Percentiles rank a stretch among this genome's conserved stretches.
phyloP scores from a whole-genome alignment of 2,797 vertebrate genomes.

The Takifugu rubripes region DNA sequence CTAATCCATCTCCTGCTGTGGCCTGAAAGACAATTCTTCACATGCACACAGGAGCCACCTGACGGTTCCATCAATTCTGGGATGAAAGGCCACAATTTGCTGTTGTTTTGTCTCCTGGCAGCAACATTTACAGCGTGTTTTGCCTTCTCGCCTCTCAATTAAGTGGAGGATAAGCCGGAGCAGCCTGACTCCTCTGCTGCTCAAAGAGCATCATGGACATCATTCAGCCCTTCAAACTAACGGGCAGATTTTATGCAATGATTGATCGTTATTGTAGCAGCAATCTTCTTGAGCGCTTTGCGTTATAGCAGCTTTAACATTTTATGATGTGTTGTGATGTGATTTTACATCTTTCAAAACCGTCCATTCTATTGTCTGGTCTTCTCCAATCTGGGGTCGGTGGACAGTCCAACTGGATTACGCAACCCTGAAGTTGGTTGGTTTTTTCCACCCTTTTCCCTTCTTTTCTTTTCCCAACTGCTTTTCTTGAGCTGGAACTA shows the following conservation, averaged over 20 bases:
- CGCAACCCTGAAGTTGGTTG: slow-evolving; percentile 14
- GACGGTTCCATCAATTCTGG: not conserved
- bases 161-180: slow-evolving; percentile 7
- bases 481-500: slow-evolving; percentile 39
- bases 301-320: too few species aligned
- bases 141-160: slow-evolving; percentile 1
- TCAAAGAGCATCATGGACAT: too few species aligned
- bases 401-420: slow-evolving; percentile 28
- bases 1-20: slow-evolving; percentile 27
- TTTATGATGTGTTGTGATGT: too few species aligned
- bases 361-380: too few species aligned
- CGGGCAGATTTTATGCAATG: too few species aligned
- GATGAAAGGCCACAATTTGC: not conserved
- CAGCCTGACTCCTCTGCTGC: too few species aligned
- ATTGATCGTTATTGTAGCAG: not conserved
- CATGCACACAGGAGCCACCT: not conserved
- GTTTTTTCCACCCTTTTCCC: too few species aligned
- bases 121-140: not conserved
- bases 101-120: slow-evolving; percentile 4
- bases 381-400: too few species aligned
- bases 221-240: too few species aligned
- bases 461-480: not conserved
- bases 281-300: not conserved
- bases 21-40: not conserved
- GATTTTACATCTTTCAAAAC: too few species aligned